phyloP scores from a whole-genome alignment of 1,140 invertebrate species.

The Lepidostoma basale region DNA sequence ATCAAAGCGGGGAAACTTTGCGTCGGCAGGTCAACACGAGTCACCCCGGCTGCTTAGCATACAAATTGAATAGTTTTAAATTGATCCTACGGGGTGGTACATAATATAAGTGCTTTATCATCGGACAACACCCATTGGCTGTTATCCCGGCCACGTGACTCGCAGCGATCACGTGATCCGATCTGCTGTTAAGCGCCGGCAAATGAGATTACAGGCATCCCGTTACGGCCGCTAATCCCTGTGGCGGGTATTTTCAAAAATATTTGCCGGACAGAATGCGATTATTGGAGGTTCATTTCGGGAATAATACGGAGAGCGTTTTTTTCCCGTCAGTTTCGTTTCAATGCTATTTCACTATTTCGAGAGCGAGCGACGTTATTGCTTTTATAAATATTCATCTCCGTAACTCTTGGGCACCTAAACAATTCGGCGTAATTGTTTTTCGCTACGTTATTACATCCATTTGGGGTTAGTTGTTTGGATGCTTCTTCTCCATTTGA shows the following conservation, averaged over 20 bases:
- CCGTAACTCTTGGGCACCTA: too few relatives aligned
- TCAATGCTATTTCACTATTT: too few relatives aligned
- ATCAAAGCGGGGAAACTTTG: constrained; percentile 7
- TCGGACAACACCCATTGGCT: neutral
- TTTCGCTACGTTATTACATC: too few relatives aligned
- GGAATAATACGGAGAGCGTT: too few relatives aligned
- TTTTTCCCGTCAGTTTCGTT: too few relatives aligned
- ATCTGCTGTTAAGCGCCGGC: constrained; percentile 21
- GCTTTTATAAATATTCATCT: too few relatives aligned
- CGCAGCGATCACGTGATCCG: constrained; percentile 19
- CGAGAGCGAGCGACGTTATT: too few relatives aligned
- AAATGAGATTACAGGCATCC: constrained; percentile 19
- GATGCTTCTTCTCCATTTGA: too few relatives aligned
- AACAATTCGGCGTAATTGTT: too few relatives aligned
- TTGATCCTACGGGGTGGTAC: neutral
- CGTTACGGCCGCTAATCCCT: neutral
- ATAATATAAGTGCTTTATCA: constrained; percentile 11
- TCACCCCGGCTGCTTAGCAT: constrained; percentile 11
- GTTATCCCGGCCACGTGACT: constrained; percentile 9
- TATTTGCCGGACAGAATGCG: too few relatives aligned
- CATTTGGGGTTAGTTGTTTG: too few relatives aligned
- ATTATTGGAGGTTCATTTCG: too few relatives aligned
- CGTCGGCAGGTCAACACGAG: constrained; percentile 23
- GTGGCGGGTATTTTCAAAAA: neutral
- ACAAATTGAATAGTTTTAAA: constrained; percentile 27